Evolutionary conservation across 2,797 vertebrate genomes (phyloP).

Genomic region (Sebastes aleutianus): DNA sequence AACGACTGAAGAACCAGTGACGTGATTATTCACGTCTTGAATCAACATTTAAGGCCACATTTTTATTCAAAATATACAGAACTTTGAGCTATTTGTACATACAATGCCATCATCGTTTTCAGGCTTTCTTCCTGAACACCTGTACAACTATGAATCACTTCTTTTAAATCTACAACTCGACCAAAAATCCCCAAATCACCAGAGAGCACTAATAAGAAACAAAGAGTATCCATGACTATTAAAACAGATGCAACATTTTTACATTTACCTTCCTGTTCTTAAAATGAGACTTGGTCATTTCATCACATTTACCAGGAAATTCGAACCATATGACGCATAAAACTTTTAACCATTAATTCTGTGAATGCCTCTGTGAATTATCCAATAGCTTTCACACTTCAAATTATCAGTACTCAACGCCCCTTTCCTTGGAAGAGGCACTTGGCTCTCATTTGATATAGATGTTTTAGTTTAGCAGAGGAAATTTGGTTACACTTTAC

Average conservation of each 20-base stretch:
- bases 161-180: neutral
- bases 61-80: neutral
- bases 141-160: neutral
- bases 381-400: constrained; percentile 69
- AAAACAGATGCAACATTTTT: constrained; percentile 5
- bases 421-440: constrained; percentile 61
- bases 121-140: neutral
- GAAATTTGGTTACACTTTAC: constrained; percentile 85
- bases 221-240: neutral
- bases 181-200: neutral
- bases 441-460: constrained; percentile 76
- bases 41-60: neutral
- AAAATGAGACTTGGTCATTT: constrained; percentile 49
- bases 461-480: constrained; percentile 83
- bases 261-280: constrained; percentile 48
- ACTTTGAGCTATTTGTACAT: neutral
- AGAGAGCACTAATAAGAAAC: neutral
- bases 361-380: constrained; percentile 66
- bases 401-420: constrained; percentile 61
- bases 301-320: constrained; percentile 67
- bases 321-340: constrained; percentile 69
- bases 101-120: neutral
- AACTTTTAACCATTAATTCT: constrained; percentile 62
- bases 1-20: neutral
- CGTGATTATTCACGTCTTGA: neutral